Evolutionary conservation across 1,140 invertebrate genomes (phyloP).

Genomic region (Dinoponera quadriceps): DNA sequence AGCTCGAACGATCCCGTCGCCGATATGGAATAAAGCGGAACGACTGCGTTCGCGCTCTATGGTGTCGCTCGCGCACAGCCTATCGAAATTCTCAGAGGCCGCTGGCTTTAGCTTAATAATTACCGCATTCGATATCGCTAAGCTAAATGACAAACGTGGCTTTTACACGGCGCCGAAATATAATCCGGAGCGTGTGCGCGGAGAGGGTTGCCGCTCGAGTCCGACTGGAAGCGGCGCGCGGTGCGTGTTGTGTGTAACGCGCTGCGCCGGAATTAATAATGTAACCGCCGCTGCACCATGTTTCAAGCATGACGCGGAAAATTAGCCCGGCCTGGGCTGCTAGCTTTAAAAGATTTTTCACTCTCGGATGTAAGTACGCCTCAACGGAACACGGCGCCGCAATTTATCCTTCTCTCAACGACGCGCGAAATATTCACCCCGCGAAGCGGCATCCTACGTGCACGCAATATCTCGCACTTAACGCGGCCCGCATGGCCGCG

Average conservation of each 20-base stretch:
- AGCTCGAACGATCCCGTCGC: not conserved
- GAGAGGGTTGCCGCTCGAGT: slow-evolving; percentile 66
- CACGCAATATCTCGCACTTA: slow-evolving; percentile 16
- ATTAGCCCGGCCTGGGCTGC: slow-evolving; percentile 61
- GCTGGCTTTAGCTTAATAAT: slow-evolving; percentile 58
- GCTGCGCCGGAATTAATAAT: slow-evolving; percentile 70
- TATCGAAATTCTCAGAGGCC: slow-evolving; percentile 25
- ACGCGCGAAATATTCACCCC: slow-evolving; percentile 11
- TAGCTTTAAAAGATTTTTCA: slow-evolving; percentile 69
- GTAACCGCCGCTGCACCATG: slow-evolving; percentile 65
- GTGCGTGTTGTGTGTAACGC: slow-evolving; percentile 68
- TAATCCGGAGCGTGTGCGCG: slow-evolving; percentile 24
- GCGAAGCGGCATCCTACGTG: slow-evolving; percentile 24
- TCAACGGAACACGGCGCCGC: slow-evolving; percentile 54
- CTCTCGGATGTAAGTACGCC: slow-evolving; percentile 59
- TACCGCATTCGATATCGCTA: slow-evolving; percentile 53
- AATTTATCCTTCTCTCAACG: slow-evolving; percentile 17
- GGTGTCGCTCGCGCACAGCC: not conserved
- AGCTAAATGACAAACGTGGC: slow-evolving; percentile 62
- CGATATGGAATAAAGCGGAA: slow-evolving; percentile 10
- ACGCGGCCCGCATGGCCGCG: not conserved
- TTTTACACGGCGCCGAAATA: slow-evolving; percentile 66
- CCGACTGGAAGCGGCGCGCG: slow-evolving; percentile 43
- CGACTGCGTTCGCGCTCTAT: slow-evolving; percentile 21
- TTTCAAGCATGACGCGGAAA: slow-evolving; percentile 72